Evolutionary conservation across 2,888 invertebrate genomes (phyloP).

Genomic region (Tipula lateralis): DNA sequence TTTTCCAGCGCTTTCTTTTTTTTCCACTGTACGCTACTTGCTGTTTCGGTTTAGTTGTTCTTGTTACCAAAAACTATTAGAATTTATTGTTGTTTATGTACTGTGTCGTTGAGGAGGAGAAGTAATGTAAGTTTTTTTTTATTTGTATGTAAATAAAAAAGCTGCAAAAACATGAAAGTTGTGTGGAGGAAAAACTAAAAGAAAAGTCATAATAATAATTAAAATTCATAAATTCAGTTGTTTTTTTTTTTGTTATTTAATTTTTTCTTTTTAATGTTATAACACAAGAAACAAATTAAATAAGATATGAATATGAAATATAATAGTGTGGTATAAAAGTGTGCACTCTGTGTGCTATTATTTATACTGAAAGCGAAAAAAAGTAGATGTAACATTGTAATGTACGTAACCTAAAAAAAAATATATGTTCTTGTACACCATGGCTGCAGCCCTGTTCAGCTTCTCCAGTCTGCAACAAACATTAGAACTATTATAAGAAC

Average conservation of each 20-base stretch:
- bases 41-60: not conserved
- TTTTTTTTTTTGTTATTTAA: not conserved
- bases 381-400: too few relatives aligned
- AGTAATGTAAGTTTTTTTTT: not conserved
- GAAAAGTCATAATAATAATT: conserved; percentile 15
- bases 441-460: too few relatives aligned
- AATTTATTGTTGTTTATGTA: not conserved
- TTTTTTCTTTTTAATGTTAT: not conserved
- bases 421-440: too few relatives aligned
- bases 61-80: conserved; percentile 7
- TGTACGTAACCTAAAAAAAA: too few relatives aligned
- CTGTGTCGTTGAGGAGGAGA: not conserved
- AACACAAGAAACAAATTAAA: conserved; percentile 19
- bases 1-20: not conserved
- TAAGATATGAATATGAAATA: not conserved
- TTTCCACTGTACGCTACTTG: not conserved
- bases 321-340: not conserved
- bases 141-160: not conserved
- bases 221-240: not conserved
- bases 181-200: conserved; percentile 5
- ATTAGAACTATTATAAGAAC: too few relatives aligned
- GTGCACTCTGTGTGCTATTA: not conserved
- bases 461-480: too few relatives aligned
- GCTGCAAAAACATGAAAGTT: not conserved
- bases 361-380: too few relatives aligned